Evolutionary conservation across 2,113 vertebrate species (phyloP), one percentile per base, ranked within the genome.

Genomic region (Gulo gulo): DNA sequence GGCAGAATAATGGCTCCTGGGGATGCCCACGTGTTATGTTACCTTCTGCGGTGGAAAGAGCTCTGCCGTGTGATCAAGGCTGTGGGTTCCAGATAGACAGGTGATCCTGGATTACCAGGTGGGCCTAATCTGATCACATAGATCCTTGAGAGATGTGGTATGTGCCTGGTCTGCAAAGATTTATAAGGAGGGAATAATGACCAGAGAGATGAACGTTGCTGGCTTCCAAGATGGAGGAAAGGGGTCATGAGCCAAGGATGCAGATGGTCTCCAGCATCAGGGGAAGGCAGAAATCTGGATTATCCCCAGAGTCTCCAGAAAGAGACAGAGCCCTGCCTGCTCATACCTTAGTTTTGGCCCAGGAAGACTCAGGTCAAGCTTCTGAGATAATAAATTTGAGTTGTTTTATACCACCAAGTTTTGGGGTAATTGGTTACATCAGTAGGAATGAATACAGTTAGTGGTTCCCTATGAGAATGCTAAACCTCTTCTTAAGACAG

Each of bases 211-310:
- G 67, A n/a, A 42, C 15, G 0, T 13, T 4, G 3, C 34, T 69
- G 36, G 52, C 10, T 61, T 13, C 7, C 45, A 71, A 31, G 31
- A 21, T 10, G 11, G 20, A 82, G 74, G 31, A 65, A 92, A 63
- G 29, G 36, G 16, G 20, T 16, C 14, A 0, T 0, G 1, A 55
- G 61, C 42, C 24, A 29, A 45, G 63, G 55, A 45, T 12, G 69
- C 31, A 16, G 13, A 18, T 0, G 18, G 16, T 45, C 52, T 31
- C 31, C 4, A 31, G 73, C 50, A 36, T 18, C 39, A 4, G 47
- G 15, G 21, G 26, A 69, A 34, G 55, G 26, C 21, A 24, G 47
- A 16, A 34, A 36, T 14, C 1, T 24, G 14, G 13, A 14, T 45
- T 20, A 21, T 21, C 20, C 42, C n/a, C 26, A 1, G 10, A 31